Evolutionary conservation across 2,888 invertebrate genomes (phyloP).

Genomic region (Acleris laterana): DNA sequence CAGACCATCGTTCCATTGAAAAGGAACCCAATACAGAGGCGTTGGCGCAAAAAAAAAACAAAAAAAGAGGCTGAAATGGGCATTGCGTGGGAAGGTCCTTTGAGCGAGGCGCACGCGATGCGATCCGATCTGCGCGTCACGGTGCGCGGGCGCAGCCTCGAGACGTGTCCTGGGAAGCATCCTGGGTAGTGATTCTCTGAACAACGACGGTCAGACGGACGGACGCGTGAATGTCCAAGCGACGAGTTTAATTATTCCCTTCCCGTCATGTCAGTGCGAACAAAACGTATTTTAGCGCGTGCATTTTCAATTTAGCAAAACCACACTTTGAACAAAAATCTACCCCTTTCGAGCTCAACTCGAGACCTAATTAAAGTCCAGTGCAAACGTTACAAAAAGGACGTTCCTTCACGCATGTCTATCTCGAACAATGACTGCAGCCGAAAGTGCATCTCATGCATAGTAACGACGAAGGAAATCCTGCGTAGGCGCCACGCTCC

Average conservation of each 20-base stretch:
- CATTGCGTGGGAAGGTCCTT: slow-evolving; percentile 40
- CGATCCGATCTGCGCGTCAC: slow-evolving; percentile 41
- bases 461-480: slow-evolving; percentile 57
- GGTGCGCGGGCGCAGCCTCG: slow-evolving; percentile 30
- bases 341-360: neutral
- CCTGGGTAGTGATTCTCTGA: no score
- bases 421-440: slow-evolving; percentile 21
- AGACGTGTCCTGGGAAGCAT: neutral
- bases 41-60: neutral
- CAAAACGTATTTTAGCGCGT: no score
- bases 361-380: neutral
- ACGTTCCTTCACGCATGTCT: slow-evolving; percentile 10
- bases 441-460: slow-evolving; percentile 51
- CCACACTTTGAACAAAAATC: no score
- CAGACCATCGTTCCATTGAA: neutral
- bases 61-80: neutral
- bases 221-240: no score
- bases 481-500: slow-evolving; percentile 35
- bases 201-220: no score
- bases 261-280: no score
- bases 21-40: neutral
- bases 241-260: no score
- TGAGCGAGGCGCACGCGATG: slow-evolving; percentile 36
- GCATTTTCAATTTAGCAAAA: no score
- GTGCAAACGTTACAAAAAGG: slow-evolving; percentile 2